Evolutionary conservation across 2,888 invertebrate genomes (phyloP).

Genomic region (Hipparchia semele): DNA sequence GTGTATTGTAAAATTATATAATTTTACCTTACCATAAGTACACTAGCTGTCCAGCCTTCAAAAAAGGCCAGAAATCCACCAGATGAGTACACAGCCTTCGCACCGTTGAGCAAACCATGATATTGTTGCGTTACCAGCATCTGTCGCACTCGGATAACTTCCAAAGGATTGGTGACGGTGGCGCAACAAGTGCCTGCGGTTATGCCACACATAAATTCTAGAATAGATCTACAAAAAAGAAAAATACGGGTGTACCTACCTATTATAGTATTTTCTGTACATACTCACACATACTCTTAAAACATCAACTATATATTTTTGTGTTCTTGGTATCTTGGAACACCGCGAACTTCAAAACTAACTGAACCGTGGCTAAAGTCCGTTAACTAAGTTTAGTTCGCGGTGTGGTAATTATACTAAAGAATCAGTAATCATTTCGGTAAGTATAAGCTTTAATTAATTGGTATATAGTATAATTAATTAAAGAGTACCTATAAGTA

Average conservation of each 20-base stretch:
- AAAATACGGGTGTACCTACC: not conserved
- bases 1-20: not conserved
- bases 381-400: too few species aligned
- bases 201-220: slow-evolving; percentile 58
- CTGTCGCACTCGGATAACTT: slow-evolving; percentile 71
- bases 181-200: slow-evolving; percentile 61
- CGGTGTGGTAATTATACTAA: too few species aligned
- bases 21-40: slow-evolving; percentile 57
- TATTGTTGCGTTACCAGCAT: slow-evolving; percentile 69
- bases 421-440: too few species aligned
- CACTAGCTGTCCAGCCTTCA: slow-evolving; percentile 64
- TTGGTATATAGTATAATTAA: too few species aligned
- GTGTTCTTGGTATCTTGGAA: too few species aligned
- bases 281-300: too few species aligned
- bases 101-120: slow-evolving; percentile 58
- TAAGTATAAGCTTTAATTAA: too few species aligned
- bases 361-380: too few species aligned
- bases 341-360: too few species aligned
- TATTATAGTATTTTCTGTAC: not conserved
- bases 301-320: too few species aligned
- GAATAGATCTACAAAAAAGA: slow-evolving; percentile 41
- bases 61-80: slow-evolving; percentile 69
- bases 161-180: slow-evolving; percentile 60
- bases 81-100: slow-evolving; percentile 56
- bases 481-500: too few species aligned